Conservation (phyloP, 64 coral and sea anemone species). For the Astreopora myriophthalma region DNA sequence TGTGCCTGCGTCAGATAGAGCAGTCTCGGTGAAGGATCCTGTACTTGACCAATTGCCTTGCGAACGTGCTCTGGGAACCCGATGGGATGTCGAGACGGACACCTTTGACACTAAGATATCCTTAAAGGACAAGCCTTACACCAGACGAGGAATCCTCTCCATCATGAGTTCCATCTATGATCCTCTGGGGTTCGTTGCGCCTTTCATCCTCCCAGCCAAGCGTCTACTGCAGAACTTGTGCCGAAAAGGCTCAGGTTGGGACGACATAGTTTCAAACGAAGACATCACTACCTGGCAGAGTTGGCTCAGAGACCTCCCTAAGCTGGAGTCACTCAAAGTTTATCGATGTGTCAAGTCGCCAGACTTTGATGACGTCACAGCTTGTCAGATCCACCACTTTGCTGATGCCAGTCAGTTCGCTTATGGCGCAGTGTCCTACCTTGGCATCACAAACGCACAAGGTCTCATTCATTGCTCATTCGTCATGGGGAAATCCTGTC, state of each 20-base stretch:
- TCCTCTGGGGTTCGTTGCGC: conserved; percentile 32
- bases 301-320: background rate
- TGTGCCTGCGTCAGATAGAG: background rate
- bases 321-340: background rate
- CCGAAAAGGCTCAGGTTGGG: background rate
- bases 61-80: conserved; percentile 6
- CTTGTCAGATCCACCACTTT: conserved; percentile 28
- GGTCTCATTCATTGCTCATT: background rate
- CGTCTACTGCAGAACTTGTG: conserved; percentile 26
- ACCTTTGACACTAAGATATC: conserved; percentile 4
- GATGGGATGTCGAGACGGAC: conserved; percentile 17
- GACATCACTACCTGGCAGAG: background rate
- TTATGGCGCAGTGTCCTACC: conserved; percentile 22
- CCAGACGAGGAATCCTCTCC: conserved; percentile 18
- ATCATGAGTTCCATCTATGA: conserved; percentile 36
- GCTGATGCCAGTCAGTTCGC: conserved; percentile 6
- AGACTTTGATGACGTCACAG: background rate
- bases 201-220: conserved; percentile 15
- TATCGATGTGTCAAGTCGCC: background rate
- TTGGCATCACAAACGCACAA: background rate
- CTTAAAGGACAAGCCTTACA: conserved; percentile 4
- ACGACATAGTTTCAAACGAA: background rate
- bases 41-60: conserved; percentile 1
- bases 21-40: background rate
- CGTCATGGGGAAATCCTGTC: background rate